Conservation (phyloP, 2,797 vertebrate genomes). For the Sarcophilus harrisii region DNA sequence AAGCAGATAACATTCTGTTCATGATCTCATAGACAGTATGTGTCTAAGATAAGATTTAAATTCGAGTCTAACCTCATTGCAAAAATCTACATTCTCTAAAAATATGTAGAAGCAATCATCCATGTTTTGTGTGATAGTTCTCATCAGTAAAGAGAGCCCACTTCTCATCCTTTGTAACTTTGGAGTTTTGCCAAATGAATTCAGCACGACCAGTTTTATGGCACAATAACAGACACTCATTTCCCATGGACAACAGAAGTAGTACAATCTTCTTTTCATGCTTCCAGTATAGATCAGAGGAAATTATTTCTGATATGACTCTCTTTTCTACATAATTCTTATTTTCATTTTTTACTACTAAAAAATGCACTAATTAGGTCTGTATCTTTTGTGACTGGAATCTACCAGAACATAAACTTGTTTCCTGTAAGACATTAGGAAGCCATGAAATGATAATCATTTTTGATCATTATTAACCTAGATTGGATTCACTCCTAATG, state of each 20-base stretch:
- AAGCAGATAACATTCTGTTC: background rate
- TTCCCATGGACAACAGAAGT: background rate
- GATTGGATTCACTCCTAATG: conserved; percentile 68
- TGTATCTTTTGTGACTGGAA: conserved; percentile 38
- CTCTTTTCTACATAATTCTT: background rate
- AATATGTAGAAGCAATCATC: background rate
- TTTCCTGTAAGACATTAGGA: conserved; percentile 50
- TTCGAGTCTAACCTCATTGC: background rate
- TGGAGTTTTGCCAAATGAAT: conserved; percentile 7
- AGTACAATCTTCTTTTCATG: background rate
- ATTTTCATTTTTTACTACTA: background rate
- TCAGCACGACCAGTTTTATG: background rate
- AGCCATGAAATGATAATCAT: conserved; percentile 30
- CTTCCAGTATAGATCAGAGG: background rate
- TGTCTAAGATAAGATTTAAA: background rate
- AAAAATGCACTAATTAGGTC: conserved; percentile 23
- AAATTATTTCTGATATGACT: conserved; percentile 22
- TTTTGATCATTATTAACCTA: conserved; percentile 68
- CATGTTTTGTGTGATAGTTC: background rate
- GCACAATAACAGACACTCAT: background rate
- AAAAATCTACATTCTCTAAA: background rate
- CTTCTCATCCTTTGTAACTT: background rate
- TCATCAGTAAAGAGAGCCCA: background rate
- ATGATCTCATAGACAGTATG: background rate
- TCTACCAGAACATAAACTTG: conserved; percentile 44